A percentile compares a stretch with the other conserved stretches of the same genome.
phyloP scores from a whole-genome alignment of 2,113 vertebrate species.

The Protobothrops flavoviridis region DNA sequence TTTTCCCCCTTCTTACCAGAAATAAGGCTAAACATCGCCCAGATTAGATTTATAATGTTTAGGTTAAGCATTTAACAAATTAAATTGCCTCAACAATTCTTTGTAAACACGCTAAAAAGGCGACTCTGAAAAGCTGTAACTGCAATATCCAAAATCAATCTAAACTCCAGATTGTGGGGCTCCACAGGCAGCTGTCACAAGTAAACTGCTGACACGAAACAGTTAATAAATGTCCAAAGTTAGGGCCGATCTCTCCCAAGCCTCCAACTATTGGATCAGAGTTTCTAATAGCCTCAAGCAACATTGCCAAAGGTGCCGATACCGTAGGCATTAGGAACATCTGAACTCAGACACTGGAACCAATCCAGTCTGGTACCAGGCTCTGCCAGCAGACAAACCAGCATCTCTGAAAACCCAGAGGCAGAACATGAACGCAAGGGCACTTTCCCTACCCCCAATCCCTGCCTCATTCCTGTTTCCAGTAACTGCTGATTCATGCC shows the following conservation, averaged over 20 bases:
- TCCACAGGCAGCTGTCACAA: neutral
- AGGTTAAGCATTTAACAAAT: neutral
- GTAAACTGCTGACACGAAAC: neutral
- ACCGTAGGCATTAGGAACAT: neutral
- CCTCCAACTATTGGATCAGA: neutral
- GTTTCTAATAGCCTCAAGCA: neutral
- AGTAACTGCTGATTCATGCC: neutral
- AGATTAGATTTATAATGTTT: neutral
- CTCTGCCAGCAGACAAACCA: neutral
- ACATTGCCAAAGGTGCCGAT: neutral
- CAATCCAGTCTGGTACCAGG: neutral
- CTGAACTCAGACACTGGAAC: neutral
- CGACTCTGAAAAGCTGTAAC: neutral
- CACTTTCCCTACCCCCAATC: neutral
- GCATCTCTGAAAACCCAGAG: neutral
- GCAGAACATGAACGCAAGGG: neutral
- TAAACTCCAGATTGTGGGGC: neutral
- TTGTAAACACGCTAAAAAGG: neutral
- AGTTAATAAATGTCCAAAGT: neutral
- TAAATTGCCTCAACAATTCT: neutral
- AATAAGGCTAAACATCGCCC: neutral
- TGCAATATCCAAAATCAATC: neutral
- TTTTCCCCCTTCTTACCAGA: neutral
- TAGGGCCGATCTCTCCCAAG: neutral
- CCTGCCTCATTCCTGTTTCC: neutral